Base-by-base conservation (phyloP, 1,140 invertebrate genomes). In the Drosophila littoralis region DNA sequence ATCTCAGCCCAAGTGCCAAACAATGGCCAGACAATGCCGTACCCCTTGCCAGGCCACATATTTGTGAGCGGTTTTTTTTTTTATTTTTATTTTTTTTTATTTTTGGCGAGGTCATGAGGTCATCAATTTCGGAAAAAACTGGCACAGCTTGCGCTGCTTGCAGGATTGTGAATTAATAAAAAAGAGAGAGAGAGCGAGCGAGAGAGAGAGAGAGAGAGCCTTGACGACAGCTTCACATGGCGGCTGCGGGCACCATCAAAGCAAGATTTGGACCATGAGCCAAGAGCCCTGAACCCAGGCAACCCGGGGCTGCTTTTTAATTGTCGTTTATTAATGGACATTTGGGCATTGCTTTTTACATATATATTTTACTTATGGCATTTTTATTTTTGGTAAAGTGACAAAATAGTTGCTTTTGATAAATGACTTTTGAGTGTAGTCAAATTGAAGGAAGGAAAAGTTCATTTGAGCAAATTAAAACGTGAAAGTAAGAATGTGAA, bases 91-190 rank as follows among this genome's bases (percentile, higher is more conserved):
- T 28, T 28, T 5, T 28, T 28, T 28, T 3, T 5, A 28, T 68
- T 59, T 7, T 17, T 7, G 9, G 68, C 64, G 79, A 81, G 79
- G 79, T 81, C 79, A 81, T 63, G 60, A 65, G 79, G 79, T 82
- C 79, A 82, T 81, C 79, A 82, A 82, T 82, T 81, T 82, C 28
- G 48, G 15, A 48, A 48, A 73, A 74, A 45, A 55, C 40, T 65
- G 63, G 40, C 48, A 54, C 63, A 65, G 63, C 63, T 65, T 65
- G 63, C 38, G 50, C n/a, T 43, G 46, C 33, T 10, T 32, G 36
- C 32, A 35, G 15, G n/a, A 57, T 42, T 35, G 42, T 13, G 61
- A 40, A 52, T 43, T 52, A 52, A 54, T 42, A 54, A 43, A 54
- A 52, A 36, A 42, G 22, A 22, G 5, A 5, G 4, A 5, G 5